Evolutionary conservation across 2,113 vertebrate genomes (phyloP).

Genomic region (Scortum barcoo): DNA sequence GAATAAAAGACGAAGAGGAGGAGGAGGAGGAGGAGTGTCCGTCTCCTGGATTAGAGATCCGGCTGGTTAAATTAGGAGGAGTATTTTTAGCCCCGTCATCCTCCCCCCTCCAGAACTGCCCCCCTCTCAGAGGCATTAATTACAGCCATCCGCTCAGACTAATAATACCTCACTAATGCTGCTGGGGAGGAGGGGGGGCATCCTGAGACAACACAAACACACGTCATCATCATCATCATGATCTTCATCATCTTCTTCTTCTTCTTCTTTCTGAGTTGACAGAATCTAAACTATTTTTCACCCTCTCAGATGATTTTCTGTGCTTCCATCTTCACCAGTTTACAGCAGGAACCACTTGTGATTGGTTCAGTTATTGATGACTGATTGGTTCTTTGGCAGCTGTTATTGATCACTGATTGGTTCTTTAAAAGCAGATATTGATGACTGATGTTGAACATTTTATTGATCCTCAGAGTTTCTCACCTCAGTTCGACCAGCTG

Average conservation of each 20-base stretch:
- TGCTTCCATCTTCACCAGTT: no score
- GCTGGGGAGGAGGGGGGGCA: background rate
- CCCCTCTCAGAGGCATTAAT: slow-evolving; percentile 65
- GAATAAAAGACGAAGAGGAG: background rate
- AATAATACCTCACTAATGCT: slow-evolving; percentile 72
- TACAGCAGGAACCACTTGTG: no score
- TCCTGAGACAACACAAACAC: background rate
- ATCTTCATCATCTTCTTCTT: background rate
- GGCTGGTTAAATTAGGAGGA: slow-evolving; percentile 45
- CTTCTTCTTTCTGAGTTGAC: background rate
- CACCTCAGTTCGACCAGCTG: no score
- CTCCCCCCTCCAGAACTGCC: no score
- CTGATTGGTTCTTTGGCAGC: no score
- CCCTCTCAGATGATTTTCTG: no score
- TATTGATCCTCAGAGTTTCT: no score
- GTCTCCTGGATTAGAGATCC: slow-evolving; percentile 47
- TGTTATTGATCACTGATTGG: no score
- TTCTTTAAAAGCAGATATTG: no score
- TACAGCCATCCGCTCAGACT: slow-evolving; percentile 68
- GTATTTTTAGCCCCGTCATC: slow-evolving; percentile 49
- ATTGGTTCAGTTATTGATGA: no score
- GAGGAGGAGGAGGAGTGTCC: background rate
- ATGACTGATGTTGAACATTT: no score
- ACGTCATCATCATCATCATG: background rate
- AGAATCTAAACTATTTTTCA: no score